Evolutionary conservation across 2,797 vertebrate genomes (phyloP).

Genomic region (Poliocrania exsul): DNA sequence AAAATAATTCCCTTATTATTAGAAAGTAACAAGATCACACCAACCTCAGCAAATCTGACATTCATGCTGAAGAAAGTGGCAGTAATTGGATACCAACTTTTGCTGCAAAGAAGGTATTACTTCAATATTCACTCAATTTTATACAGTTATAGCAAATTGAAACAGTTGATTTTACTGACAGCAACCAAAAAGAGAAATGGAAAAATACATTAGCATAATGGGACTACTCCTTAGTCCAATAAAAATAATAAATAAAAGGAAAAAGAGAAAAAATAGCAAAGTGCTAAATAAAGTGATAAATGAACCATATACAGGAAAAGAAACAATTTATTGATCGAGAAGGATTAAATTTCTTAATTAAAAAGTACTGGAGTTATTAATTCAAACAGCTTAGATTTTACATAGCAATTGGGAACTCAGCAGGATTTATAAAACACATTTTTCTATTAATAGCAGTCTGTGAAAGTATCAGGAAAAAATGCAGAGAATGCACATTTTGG

Average conservation of each 20-base stretch:
- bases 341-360: conserved; percentile 45
- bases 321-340: conserved; percentile 22
- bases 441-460: conserved; percentile 41
- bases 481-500: conserved; percentile 41
- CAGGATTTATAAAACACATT: conserved; percentile 15
- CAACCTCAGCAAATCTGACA: not conserved
- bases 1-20: conserved; percentile 37
- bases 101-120: not conserved
- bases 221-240: not conserved
- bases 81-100: conserved; percentile 9
- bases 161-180: not conserved
- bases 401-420: not conserved
- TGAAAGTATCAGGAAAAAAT: conserved; percentile 18
- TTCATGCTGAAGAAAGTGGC: not conserved
- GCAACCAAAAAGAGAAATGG: not conserved
- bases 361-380: conserved; percentile 25
- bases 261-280: not conserved
- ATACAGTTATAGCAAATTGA: not conserved
- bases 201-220: not conserved
- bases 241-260: not conserved
- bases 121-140: not conserved
- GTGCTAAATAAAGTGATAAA: not conserved
- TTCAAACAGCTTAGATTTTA: conserved; percentile 14
- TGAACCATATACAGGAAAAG: not conserved
- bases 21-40: conserved; percentile 12